Percentiles rank a stretch among this genome's conserved stretches.
Conservation (phyloP, 2,888 invertebrate species). For the Uloborus plumipes region DNA sequence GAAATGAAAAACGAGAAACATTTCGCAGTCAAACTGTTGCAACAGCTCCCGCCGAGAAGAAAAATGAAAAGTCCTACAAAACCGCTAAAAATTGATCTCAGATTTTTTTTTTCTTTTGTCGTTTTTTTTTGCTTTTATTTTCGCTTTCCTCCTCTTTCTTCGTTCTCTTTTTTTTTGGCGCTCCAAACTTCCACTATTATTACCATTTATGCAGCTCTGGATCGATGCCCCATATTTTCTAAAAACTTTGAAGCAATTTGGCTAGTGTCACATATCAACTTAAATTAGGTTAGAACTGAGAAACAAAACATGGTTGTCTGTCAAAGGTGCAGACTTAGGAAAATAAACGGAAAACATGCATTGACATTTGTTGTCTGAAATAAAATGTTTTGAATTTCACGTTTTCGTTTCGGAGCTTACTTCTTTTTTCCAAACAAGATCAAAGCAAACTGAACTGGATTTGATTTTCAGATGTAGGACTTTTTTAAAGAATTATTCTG, state of each 20-base stretch:
- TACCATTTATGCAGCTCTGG: constrained; percentile 1
- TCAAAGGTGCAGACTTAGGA: no score
- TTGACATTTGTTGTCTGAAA: no score
- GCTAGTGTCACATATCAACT: not conserved
- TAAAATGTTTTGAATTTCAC: no score
- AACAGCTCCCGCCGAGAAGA: not conserved
- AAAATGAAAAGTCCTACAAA: constrained; percentile 8
- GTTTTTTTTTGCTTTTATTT: not conserved
- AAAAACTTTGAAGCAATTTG: constrained; percentile 2
- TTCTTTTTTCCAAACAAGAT: no score
- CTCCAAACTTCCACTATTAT: constrained; percentile 11
- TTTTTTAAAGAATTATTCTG: no score
- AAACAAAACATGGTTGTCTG: no score
- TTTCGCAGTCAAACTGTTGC: constrained; percentile 3
- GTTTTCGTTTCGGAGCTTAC: no score
- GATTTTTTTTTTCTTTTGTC: constrained; percentile 5
- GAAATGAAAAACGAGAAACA: not conserved
- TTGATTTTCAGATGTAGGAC: no score
- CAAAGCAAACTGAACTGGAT: no score
- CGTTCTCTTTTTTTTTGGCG: no score
- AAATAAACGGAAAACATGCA: no score
- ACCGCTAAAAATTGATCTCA: constrained; percentile 10
- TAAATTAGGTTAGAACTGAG: not conserved
- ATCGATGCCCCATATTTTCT: constrained; percentile 7
- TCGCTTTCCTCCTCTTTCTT: not conserved